Base-by-base conservation (phyloP, 1,140 invertebrate species). In the Calephelis virginiensis region DNA sequence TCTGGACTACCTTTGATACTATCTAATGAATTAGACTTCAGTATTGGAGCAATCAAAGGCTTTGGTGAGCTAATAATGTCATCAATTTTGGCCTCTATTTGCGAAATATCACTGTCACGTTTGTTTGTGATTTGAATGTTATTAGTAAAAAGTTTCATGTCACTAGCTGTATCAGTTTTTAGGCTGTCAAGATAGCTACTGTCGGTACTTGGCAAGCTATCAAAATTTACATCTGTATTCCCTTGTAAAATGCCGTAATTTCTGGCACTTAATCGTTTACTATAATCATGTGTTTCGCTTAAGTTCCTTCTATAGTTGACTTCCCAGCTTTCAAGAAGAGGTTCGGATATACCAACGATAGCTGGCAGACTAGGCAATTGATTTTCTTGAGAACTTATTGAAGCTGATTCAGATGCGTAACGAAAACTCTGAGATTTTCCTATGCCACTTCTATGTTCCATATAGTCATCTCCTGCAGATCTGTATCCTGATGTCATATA, bases 351-450 rank as follows among this genome's bases (percentile, higher is more conserved):
- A 61, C 91, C 91, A 13, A 92, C 88, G n/a, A 91, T 90, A 17
- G 91, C 86, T 14, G 91, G 91, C 46, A 92, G 73, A 80, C 91
- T 92, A 10, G 91, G 91, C 88, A 92, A 85, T 69, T 91, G 89
- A 68, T 81, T 91, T 60, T 92, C 91, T 66, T 92, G 90, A 7
- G 87, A 90, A 63, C 83, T 85, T 37, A 90, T 86, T 1, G 89
- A 88, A 40, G 86, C 80, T 10, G 81, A 80, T 74, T 93, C 92
- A 40, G 91, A 92, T 45, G 93, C 92, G 64, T 92, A 91, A 69
- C 94, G 92, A 75, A 95, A 95, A 78, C 94, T 95, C 62, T 94
- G 93, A 7, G 94, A 94, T 78, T 95, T 95, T 14, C 93, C 92
- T 47, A 94, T 92, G 17, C 92, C 92, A 75, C 92, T 93, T 64